Evolutionary conservation across 2,113 vertebrate genomes (phyloP).

Genomic region (Hippocampus zosterae): DNA sequence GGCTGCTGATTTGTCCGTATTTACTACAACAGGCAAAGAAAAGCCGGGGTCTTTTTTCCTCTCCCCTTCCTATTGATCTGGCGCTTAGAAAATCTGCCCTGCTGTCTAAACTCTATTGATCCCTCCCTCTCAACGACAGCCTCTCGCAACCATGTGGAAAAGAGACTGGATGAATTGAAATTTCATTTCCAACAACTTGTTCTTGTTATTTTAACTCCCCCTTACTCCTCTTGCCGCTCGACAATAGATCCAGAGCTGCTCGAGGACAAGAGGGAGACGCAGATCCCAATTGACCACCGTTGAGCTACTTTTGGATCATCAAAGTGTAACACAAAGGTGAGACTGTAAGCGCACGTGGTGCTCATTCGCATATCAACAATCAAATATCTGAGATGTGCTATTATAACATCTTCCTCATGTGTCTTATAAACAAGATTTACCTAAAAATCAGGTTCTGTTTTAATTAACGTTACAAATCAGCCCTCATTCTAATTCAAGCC

Average conservation of each 20-base stretch:
- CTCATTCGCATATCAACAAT: slow-evolving; percentile 6
- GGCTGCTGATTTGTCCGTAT: slow-evolving; percentile 85
- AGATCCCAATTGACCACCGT: not conserved
- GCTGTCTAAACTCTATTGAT: slow-evolving; percentile 95
- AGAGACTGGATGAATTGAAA: slow-evolving; percentile 88
- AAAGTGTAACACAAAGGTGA: slow-evolving; percentile 6
- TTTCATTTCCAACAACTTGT: slow-evolving; percentile 89
- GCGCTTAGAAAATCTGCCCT: slow-evolving; percentile 86
- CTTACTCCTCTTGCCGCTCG: slow-evolving; percentile 16
- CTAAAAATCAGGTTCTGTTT: slow-evolving; percentile 64
- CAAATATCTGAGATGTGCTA: not conserved
- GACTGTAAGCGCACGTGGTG: slow-evolving; percentile 23
- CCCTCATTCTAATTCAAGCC: slow-evolving; percentile 60
- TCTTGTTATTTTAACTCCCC: slow-evolving; percentile 83
- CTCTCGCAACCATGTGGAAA: slow-evolving; percentile 81
- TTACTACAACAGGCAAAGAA: slow-evolving; percentile 81
- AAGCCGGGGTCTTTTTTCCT: slow-evolving; percentile 76
- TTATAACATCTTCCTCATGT: slow-evolving; percentile 30
- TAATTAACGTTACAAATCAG: slow-evolving; percentile 69
- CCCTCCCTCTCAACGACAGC: slow-evolving; percentile 77
- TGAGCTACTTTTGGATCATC: not conserved
- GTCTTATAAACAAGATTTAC: slow-evolving; percentile 52
- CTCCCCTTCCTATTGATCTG: slow-evolving; percentile 84
- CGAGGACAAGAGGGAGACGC: not conserved
- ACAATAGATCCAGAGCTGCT: slow-evolving; percentile 36